Evolutionary conservation across 1,140 invertebrate genomes (phyloP).

Genomic region (Argopecten irradians): DNA sequence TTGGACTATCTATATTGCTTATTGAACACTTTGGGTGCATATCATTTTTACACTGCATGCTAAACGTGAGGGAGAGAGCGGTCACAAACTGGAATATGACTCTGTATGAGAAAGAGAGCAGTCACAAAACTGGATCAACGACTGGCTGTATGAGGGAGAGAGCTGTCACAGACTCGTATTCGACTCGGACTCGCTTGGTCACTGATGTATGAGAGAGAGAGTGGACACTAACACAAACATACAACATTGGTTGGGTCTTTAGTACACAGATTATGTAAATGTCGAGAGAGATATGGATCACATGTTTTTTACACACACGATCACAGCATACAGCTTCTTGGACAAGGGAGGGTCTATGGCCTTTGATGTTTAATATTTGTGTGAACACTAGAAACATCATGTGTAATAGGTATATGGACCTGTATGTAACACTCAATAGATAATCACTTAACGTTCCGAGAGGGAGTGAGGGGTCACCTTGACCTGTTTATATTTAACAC

Average conservation of each 20-base stretch:
- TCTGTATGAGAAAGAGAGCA: neutral
- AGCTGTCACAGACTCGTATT: neutral
- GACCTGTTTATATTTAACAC: neutral
- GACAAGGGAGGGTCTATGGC: neutral
- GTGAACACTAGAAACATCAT: neutral
- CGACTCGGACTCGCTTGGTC: neutral
- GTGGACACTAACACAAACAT: neutral
- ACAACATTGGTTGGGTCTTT: neutral
- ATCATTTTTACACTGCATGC: conserved; percentile 16
- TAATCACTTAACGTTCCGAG: neutral
- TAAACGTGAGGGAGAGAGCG: neutral
- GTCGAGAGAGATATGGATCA: neutral
- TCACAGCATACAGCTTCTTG: neutral
- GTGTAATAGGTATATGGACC: neutral
- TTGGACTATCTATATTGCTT: neutral
- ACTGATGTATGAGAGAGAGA: neutral
- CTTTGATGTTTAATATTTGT: neutral
- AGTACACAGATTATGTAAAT: neutral
- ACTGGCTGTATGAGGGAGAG: neutral
- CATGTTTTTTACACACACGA: neutral
- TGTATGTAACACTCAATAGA: neutral
- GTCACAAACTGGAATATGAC: neutral
- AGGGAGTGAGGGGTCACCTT: neutral
- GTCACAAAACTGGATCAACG: neutral
- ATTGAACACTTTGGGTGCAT: conserved; percentile 15